Percentiles rank a stretch among this genome's conserved stretches.
These are phyloP conservation scores for Bhutanitis thaidina DNA, from an alignment of 2,888 invertebrate species.

Conservation along the genomic window DNA sequence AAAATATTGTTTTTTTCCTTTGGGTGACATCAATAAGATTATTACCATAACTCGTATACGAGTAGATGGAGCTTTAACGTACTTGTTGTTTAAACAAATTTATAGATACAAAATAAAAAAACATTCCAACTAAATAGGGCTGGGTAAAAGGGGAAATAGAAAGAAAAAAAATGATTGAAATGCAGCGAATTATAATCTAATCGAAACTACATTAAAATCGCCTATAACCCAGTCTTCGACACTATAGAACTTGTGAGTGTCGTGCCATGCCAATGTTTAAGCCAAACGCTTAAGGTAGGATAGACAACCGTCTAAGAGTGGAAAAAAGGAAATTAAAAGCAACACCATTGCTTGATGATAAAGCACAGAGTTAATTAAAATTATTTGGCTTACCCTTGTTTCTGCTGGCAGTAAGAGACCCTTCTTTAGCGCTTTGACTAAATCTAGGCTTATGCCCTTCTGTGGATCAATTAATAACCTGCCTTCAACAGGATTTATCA, in stretches of 20 bases:
- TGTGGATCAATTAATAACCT: constrained; percentile 81
- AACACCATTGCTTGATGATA: constrained; percentile 67
- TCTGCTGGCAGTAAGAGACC: constrained; percentile 94
- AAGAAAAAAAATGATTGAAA: neutral
- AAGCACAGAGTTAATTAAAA: constrained; percentile 57
- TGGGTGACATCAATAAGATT: no score
- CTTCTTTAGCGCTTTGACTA: constrained; percentile 91
- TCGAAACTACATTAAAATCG: constrained; percentile 23
- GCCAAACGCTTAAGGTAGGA: constrained; percentile 70
- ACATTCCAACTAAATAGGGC: neutral
- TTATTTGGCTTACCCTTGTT: constrained; percentile 90
- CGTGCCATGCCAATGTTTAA: constrained; percentile 75
- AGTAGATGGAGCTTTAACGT: neutral
- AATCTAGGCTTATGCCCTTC: constrained; percentile 83
- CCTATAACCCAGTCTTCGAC: constrained; percentile 54
- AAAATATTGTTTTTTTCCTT: no score
- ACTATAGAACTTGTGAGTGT: constrained; percentile 55
- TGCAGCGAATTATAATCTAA: constrained; percentile 1
- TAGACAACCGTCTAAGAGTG: constrained; percentile 66
- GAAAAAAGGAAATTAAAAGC: constrained; percentile 67
- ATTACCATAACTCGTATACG: no score
- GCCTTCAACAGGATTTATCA: constrained; percentile 88
- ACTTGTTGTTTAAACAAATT: constrained; percentile 1
- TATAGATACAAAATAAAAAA: neutral
- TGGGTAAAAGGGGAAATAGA: neutral